Base-by-base conservation (phyloP, 1,140 invertebrate species). In the Carposina sasakii region DNA sequence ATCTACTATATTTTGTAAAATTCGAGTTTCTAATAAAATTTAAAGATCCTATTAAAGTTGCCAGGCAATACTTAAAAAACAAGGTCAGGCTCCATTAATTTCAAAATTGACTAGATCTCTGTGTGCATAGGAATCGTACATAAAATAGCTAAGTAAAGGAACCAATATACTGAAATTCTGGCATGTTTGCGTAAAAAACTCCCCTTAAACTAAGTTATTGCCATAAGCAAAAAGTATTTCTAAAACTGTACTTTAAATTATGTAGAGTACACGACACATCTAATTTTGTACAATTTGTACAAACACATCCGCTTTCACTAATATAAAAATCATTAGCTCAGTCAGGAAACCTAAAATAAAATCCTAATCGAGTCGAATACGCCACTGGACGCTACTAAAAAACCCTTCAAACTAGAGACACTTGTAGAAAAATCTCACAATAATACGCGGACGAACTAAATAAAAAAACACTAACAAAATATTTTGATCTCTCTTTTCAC, bases 91-190 rank as follows among this genome's bases (percentile, higher is more conserved):
- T 70, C 69, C 60, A 57, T 69, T 79, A 81, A 81, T 81, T 84
- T 81, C 76, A 81, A 76, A 81, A 81, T 84, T 84, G 81, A 84
- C 81, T 84, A 84, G 81, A 84, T 79, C 76, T 71, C 76, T 84
- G 77, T 73, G 77, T 84, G 81, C 74, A 78, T 81, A 84, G 81
- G 81, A 84, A 81, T 78, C 77, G 71, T 81, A 75, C 67, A 71
- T 77, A 81, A 77, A 75, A 79, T 76, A 81, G 76, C 75, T 83
- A 83, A 79, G 73, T 79, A 77, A 84, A 82, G 77, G 77, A 84
- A 81, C 77, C 77, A 61, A 81, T 79, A 79, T 75, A 75, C 69
- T 84, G 77, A 78, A 71, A 67, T 74, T 71, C 69, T 74, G 76
- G 73, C 71, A 69, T 67, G 67, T 69, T 60, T 68, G 72, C 67